These are phyloP conservation scores for Tamias sibiricus DNA, from an alignment of 2,113 vertebrate genomes.

Conservation along the genomic window DNA sequence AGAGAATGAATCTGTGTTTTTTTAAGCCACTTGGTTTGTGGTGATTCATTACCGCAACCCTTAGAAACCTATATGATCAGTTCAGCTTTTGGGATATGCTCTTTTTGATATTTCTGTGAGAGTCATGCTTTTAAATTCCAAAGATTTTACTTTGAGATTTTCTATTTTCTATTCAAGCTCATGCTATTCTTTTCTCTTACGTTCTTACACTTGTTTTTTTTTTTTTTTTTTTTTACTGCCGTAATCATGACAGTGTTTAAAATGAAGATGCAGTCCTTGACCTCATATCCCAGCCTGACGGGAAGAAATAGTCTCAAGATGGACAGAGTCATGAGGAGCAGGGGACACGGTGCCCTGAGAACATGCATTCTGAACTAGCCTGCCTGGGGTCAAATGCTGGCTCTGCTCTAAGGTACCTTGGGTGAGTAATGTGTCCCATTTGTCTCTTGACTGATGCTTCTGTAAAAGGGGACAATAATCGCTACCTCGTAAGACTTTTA, in stretches of 20 bases:
- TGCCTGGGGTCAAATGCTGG: not conserved
- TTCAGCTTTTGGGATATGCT: not conserved
- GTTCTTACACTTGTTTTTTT: not conserved
- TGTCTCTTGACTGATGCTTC: not conserved
- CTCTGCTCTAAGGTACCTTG: accelerated
- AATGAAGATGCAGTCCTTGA: not conserved
- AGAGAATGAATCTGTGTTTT: not conserved
- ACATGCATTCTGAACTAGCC: not conserved
- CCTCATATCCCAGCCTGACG: accelerated
- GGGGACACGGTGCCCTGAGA: too few relatives aligned
- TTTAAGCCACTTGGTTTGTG: not conserved
- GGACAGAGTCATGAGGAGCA: not conserved
- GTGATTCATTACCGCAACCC: not conserved
- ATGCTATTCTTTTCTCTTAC: not conserved
- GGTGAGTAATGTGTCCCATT: not conserved
- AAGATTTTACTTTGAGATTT: not conserved
- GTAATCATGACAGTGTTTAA: not conserved
- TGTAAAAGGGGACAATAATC: not conserved
- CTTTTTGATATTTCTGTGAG: not conserved
- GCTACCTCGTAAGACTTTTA: not conserved
- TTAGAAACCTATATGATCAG: not conserved
- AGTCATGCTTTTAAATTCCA: not conserved
- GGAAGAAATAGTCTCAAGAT: not conserved
- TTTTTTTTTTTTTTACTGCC: not conserved
- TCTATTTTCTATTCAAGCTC: not conserved